Percentiles rank a stretch among this genome's conserved stretches.
Evolutionary conservation across 1,140 invertebrate species (phyloP).

Genomic region (Bathynomus jamesi): DNA sequence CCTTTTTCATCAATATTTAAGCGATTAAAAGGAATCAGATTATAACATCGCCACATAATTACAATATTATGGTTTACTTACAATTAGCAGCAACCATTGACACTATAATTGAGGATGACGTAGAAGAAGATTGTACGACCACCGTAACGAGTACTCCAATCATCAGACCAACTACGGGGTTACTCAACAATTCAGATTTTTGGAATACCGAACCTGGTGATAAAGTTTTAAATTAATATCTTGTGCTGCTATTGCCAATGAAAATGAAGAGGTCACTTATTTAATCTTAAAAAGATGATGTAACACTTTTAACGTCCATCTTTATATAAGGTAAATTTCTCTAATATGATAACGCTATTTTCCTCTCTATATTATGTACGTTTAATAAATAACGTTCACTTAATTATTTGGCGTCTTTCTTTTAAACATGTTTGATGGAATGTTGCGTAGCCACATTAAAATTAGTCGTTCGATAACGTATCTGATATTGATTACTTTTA

Average conservation of each 20-base stretch:
- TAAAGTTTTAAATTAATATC: not conserved
- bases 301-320: not conserved
- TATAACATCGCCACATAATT: too few relatives aligned
- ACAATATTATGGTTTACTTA: conserved; percentile 30
- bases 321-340: not conserved
- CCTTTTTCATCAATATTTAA: too few relatives aligned
- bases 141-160: conserved; percentile 53
- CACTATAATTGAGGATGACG: conserved; percentile 50
- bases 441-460: too few relatives aligned
- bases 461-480: too few relatives aligned
- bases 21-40: too few relatives aligned
- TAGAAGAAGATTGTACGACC: conserved; percentile 52
- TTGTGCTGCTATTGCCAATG: not conserved
- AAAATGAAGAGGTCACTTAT: not conserved
- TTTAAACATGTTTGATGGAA: too few relatives aligned
- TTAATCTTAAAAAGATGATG: not conserved
- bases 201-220: conserved; percentile 44
- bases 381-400: not conserved
- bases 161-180: conserved; percentile 52
- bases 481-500: too few relatives aligned
- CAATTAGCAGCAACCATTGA: conserved; percentile 39
- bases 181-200: conserved; percentile 47
- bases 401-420: too few relatives aligned
- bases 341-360: not conserved
- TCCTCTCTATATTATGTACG: not conserved